These are phyloP conservation scores for Gambelia wislizenii DNA, from an alignment of 2,797 vertebrate species.

Conservation along the genomic window DNA sequence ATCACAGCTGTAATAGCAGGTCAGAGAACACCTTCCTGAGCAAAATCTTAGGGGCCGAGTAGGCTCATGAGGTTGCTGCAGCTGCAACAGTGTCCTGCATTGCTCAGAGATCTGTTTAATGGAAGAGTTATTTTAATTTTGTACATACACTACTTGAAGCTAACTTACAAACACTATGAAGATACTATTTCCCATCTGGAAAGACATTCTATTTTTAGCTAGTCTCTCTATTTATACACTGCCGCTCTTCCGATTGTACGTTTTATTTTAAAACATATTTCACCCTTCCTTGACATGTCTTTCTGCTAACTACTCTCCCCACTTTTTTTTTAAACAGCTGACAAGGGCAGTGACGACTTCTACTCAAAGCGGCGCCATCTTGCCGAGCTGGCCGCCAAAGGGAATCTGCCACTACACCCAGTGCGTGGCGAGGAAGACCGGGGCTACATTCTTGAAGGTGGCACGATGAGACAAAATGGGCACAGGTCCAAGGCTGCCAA, in stretches of 20 bases:
- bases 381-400: slow-evolving; percentile 91
- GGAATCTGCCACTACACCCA: slow-evolving; percentile 91
- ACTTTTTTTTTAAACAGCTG: slow-evolving; percentile 79
- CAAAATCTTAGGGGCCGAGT: too few relatives aligned
- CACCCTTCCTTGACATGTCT: slow-evolving; percentile 37
- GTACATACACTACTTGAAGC: slow-evolving; percentile 2
- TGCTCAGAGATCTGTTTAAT: background rate
- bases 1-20: too few relatives aligned
- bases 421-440: slow-evolving; percentile 88
- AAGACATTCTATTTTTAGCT: slow-evolving; percentile 23
- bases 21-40: background rate
- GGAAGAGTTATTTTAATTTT: background rate
- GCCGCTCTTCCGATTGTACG: background rate
- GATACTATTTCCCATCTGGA: slow-evolving; percentile 27
- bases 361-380: slow-evolving; percentile 93
- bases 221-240: slow-evolving; percentile 3
- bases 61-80: background rate
- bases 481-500: slow-evolving; percentile 87
- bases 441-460: slow-evolving; percentile 89
- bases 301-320: background rate
- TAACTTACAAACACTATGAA: background rate
- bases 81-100: background rate
- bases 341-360: slow-evolving; percentile 94
- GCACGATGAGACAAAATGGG: slow-evolving; percentile 86
- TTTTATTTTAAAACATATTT: slow-evolving; percentile 4